phyloP scores from a whole-genome alignment of 2,888 invertebrate genomes.

The Melitaea athalia region DNA sequence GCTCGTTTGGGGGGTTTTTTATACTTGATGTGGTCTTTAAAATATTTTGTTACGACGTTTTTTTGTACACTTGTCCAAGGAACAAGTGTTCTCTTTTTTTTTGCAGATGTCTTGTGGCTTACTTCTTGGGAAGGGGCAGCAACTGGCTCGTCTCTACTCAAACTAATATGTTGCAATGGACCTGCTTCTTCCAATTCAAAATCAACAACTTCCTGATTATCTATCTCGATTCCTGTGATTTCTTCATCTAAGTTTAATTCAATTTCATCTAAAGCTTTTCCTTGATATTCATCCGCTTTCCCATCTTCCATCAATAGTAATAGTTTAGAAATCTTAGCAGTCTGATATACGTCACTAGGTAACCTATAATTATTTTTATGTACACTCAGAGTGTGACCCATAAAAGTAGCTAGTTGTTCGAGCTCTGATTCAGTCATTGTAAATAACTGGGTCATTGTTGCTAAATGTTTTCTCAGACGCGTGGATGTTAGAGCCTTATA shows the following conservation, averaged over 20 bases:
- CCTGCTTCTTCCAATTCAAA: too few species aligned
- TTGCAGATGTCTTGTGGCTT: too few species aligned
- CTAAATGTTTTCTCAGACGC: background rate
- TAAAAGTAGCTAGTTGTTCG: constrained; percentile 2
- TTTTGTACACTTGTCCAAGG: background rate
- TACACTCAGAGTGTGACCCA: background rate
- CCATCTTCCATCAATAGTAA: background rate
- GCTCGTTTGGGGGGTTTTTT: background rate
- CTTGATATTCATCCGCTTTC: background rate
- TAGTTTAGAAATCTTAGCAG: background rate
- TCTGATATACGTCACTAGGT: background rate
- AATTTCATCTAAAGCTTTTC: background rate
- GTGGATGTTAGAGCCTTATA: background rate
- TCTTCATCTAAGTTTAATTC: background rate
- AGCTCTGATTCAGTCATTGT: background rate
- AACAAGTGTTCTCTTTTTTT: background rate
- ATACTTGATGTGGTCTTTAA: background rate
- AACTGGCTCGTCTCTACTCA: too few species aligned
- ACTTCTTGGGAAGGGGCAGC: too few species aligned
- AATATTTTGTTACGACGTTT: background rate
- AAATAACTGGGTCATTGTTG: background rate
- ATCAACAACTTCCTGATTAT: too few species aligned
- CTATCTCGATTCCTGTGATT: background rate
- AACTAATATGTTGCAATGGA: too few species aligned
- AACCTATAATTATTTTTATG: background rate